Conservation (phyloP, 2,888 invertebrate species). For the Trachelus troglodyta region DNA sequence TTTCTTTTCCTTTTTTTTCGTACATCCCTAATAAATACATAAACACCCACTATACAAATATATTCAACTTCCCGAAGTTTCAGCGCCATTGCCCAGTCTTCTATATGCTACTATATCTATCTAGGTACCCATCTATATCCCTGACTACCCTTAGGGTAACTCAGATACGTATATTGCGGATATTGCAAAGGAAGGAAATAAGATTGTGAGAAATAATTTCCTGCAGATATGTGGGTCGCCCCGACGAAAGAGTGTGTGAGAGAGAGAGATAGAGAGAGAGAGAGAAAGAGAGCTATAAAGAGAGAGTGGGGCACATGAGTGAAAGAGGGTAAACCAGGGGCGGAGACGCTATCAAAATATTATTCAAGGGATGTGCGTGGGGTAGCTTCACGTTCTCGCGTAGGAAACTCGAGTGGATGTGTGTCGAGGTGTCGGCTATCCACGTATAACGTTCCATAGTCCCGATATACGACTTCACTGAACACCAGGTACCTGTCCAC, state of each 20-base stretch:
- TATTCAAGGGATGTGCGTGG: slow-evolving; percentile 51
- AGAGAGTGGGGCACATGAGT: background rate
- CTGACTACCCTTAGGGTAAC: too few species aligned
- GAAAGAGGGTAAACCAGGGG: slow-evolving; percentile 33
- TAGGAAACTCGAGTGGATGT: slow-evolving; percentile 17
- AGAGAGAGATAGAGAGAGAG: slow-evolving; percentile 8
- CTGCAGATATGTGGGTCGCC: slow-evolving; percentile 55
- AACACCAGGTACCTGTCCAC: too few species aligned
- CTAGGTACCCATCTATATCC: too few species aligned
- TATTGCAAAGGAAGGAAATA: slow-evolving; percentile 18
- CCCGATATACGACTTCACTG: too few species aligned
- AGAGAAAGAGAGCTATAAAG: slow-evolving; percentile 6
- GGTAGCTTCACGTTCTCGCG: slow-evolving; percentile 46
- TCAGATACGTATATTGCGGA: too few species aligned
- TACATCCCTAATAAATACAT: too few species aligned
- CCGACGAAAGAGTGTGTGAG: slow-evolving; percentile 24
- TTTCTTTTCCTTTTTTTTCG: too few species aligned
- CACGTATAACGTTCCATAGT: too few species aligned
- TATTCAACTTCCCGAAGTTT: too few species aligned
- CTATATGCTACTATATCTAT: too few species aligned
- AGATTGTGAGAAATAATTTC: slow-evolving; percentile 65
- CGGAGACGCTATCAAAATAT: slow-evolving; percentile 58
- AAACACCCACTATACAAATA: too few species aligned
- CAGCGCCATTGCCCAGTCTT: too few species aligned
- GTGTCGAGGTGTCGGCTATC: background rate